These are phyloP conservation scores for Ptilodon capucinus DNA, from an alignment of 2,888 invertebrate species.

Conservation along the genomic window DNA sequence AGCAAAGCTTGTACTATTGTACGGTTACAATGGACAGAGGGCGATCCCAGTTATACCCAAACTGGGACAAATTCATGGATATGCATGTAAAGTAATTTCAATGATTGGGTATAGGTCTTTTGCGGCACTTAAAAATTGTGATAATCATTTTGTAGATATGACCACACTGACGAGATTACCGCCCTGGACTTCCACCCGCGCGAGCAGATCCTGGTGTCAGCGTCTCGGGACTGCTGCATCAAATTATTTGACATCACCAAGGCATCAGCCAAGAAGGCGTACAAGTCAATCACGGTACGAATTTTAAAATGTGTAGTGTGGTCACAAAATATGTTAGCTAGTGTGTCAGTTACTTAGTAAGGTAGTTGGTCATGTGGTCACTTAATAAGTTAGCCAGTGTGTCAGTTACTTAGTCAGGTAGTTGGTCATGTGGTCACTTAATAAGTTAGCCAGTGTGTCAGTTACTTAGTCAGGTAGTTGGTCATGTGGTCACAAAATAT, in stretches of 20 bases:
- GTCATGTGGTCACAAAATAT: not conserved
- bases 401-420: not conserved
- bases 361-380: too few relatives aligned
- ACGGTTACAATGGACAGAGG: too few relatives aligned
- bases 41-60: too few relatives aligned
- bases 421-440: too few relatives aligned
- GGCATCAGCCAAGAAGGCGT: slow-evolving; percentile 98
- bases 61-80: too few relatives aligned
- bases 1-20: too few relatives aligned
- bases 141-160: slow-evolving; percentile 81
- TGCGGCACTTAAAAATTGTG: too few relatives aligned
- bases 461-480: not conserved
- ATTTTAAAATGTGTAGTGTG: too few relatives aligned
- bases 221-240: slow-evolving; percentile 96
- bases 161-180: slow-evolving; percentile 98
- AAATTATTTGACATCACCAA: slow-evolving; percentile 99
- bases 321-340: too few relatives aligned
- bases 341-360: not conserved
- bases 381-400: not conserved
- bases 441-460: not conserved
- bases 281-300: slow-evolving; percentile 93
- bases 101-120: too few relatives aligned
- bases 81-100: too few relatives aligned
- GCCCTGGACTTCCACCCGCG: slow-evolving; percentile 98
- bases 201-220: slow-evolving; percentile 96